Percentiles rank a stretch among this genome's conserved stretches.
Conservation (phyloP, 1,140 invertebrate genomes). For the Hylyphantes graminicola region DNA sequence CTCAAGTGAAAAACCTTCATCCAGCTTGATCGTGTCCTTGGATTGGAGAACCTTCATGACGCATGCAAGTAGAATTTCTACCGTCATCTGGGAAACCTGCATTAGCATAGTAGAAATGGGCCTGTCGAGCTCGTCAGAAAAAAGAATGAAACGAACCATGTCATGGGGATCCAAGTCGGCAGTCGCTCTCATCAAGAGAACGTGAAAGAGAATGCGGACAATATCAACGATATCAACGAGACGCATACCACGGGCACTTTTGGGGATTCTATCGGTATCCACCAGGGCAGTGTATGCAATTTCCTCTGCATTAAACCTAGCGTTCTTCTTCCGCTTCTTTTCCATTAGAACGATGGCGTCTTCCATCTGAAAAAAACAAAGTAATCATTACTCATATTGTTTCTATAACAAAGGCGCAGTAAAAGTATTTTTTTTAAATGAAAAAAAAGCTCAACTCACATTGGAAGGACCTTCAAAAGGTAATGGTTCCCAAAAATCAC, state of each 20-base stretch:
- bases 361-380: not conserved
- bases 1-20: not conserved
- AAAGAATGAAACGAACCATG: constrained; percentile 5
- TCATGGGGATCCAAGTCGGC: not conserved
- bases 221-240: not conserved
- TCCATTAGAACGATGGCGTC: not conserved
- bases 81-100: not conserved
- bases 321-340: not conserved
- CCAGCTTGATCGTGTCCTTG: not conserved
- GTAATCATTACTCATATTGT: too few species aligned
- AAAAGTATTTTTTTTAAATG: too few species aligned
- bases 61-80: not conserved
- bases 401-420: too few species aligned
- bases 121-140: not conserved
- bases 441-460: too few species aligned
- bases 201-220: not conserved
- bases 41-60: constrained; percentile 4
- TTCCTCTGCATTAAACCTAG: not conserved
- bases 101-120: constrained; percentile 1
- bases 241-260: too few species aligned
- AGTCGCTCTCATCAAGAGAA: not conserved
- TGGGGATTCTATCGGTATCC: not conserved
- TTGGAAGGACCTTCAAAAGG: too few species aligned
- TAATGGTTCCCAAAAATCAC: too few species aligned
- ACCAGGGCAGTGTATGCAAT: not conserved